Base-by-base conservation (phyloP, 2,797 vertebrate genomes). In the Anableps anableps region DNA sequence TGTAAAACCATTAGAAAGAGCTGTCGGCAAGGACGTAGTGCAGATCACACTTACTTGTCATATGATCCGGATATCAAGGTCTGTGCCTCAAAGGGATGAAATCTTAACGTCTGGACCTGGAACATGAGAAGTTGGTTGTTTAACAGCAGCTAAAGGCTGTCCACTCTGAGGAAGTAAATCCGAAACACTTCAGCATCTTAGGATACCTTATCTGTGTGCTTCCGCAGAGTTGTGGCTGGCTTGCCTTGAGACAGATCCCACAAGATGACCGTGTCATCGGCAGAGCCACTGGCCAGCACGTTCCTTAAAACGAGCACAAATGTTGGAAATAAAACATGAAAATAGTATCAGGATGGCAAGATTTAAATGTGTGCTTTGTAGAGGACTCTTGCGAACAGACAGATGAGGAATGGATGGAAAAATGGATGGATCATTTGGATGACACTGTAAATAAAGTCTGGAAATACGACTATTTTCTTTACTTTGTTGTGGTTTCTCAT, bases 31-130 rank as follows among this genome's bases (percentile, higher is more conserved):
- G 2, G 2, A 47, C 14, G 36, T 2, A n/a, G 10, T 5, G 16
- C 0, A 11, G 0, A 71, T 29, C 10, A 21, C 10, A 86, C 97
- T 76, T 94, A 99, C 98, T 98, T 99, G 92, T 99, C 98, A 0
- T 96, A 99, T 0, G 98, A 99, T 83, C 99, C 99, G 45, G 98
- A 97, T 89, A 99, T 86, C 17, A 99, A 96, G 14, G 97, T 99
- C 94, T 99, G 99, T 29, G 97, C 96, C 93, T 99, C 99, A 85
- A 99, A 99, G 0, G 98, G 99, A 83, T 99, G 98, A 87, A 99
- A 99, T 29, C 97, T 92, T 85, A 99, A 31, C 0, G 98, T 98
- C 91, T 99, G 99, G 36, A 99, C 98, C 98, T 99, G 86, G 55
- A 88, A 76, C 0, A 90, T 79, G 41, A 48, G 78, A 19, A 0